Evolutionary conservation across 2,113 vertebrate genomes (phyloP).

Genomic region (Oophaga pumilio): DNA sequence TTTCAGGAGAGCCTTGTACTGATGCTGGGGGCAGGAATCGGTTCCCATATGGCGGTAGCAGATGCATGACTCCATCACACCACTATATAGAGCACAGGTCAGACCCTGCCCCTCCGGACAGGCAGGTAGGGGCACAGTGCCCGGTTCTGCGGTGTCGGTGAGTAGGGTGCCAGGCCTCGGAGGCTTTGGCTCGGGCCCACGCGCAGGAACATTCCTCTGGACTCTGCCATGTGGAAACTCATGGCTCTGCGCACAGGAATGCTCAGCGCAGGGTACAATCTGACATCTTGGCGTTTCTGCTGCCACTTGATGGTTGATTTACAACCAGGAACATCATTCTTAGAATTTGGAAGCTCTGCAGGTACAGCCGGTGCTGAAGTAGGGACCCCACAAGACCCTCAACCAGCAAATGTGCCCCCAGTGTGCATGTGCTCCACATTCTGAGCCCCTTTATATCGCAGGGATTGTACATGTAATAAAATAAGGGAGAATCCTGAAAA

Average conservation of each 20-base stretch:
- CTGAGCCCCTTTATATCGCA: no score
- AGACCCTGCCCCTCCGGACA: not conserved
- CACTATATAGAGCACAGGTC: not conserved
- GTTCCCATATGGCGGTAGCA: not conserved
- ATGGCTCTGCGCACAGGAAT: not conserved
- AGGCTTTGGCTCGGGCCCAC: slow-evolving; percentile 27
- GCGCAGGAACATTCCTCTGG: not conserved
- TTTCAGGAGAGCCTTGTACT: no score
- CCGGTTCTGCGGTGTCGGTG: not conserved
- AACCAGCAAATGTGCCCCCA: not conserved
- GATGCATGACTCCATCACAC: not conserved
- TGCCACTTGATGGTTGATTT: slow-evolving; percentile 54
- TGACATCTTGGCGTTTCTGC: slow-evolving; percentile 29
- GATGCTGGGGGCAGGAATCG: no score
- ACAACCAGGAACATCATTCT: slow-evolving; percentile 18
- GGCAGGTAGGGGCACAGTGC: not conserved
- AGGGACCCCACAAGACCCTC: not conserved
- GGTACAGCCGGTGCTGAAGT: not conserved
- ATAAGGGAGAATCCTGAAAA: no score
- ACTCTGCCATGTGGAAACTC: slow-evolving; percentile 3
- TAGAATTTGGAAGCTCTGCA: not conserved
- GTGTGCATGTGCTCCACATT: no score
- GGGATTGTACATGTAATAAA: no score
- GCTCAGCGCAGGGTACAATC: not conserved
- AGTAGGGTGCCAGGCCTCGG: not conserved